Conservation (phyloP, 1,140 invertebrate genomes). For the Akabosia matsudoensis region DNA sequence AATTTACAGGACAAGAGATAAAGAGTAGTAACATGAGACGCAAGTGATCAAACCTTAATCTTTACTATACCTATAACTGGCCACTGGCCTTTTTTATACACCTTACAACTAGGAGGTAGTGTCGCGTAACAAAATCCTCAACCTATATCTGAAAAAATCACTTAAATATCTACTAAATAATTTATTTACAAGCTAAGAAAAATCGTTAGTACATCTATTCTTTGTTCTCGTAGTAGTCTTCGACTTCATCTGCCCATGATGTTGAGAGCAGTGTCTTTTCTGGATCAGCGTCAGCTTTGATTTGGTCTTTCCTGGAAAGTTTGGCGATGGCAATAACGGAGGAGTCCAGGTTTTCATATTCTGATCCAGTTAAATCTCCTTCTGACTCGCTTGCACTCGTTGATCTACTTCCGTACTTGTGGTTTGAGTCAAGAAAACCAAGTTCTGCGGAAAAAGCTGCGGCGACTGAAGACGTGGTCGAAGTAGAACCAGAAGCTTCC, state of each 20-base stretch:
- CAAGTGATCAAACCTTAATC: too few species aligned
- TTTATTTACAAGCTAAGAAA: too few species aligned
- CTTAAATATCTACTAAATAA: too few species aligned
- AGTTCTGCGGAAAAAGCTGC: constrained; percentile 17
- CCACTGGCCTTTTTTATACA: too few species aligned
- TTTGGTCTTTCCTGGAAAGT: not conserved
- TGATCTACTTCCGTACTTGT: not conserved
- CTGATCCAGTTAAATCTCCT: not conserved
- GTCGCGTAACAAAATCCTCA: too few species aligned
- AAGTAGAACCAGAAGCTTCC: constrained; percentile 25
- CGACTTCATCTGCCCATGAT: constrained; percentile 21
- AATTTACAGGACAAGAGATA: too few species aligned
- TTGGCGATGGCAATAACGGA: not conserved
- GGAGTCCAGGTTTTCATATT: not conserved
- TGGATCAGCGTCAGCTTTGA: not conserved
- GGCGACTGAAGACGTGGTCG: constrained; percentile 29
- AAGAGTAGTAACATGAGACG: too few species aligned
- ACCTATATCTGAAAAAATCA: too few species aligned
- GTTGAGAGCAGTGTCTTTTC: not conserved
- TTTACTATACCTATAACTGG: too few species aligned
- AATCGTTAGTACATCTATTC: not conserved
- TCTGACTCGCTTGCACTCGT: not conserved
- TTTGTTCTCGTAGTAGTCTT: not conserved
- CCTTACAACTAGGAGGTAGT: too few species aligned
- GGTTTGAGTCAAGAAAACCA: not conserved